A percentile compares a stretch with the other conserved stretches of the same genome.
phyloP scores from a whole-genome alignment of 2,113 vertebrate genomes.

The Conger conger region DNA sequence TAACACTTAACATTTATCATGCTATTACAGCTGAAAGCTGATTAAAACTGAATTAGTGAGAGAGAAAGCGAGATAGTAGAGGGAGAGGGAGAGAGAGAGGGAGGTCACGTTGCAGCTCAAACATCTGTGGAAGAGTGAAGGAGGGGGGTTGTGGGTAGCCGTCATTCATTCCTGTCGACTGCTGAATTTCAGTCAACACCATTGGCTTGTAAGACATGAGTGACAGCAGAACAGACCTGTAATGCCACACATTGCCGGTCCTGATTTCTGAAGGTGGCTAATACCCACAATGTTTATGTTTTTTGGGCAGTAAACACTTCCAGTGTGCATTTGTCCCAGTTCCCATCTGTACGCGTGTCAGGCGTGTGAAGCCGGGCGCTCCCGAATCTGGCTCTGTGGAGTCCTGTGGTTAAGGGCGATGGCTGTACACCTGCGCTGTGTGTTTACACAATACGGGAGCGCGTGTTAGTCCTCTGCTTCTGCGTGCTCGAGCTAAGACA shows the following conservation, averaged over 20 bases:
- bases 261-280: not conserved
- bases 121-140: not conserved
- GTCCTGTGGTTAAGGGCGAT: not conserved
- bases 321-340: not conserved
- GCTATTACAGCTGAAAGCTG: too few relatives aligned
- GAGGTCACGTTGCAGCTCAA: not conserved
- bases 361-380: not conserved
- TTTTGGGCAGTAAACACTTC: too few relatives aligned
- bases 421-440: not conserved
- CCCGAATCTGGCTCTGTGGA: not conserved
- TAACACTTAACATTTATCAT: too few relatives aligned
- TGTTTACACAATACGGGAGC: not conserved
- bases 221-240: not conserved
- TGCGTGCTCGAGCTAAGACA: not conserved
- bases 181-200: not conserved
- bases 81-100: not conserved
- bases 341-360: not conserved
- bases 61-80: not conserved
- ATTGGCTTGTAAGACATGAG: not conserved
- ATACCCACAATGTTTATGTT: not conserved
- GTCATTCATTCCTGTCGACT: not conserved
- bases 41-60: too few relatives aligned
- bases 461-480: not conserved
- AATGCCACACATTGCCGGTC: too few relatives aligned
- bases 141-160: not conserved